These are phyloP conservation scores for Tokudaia tokunoshimensis DNA, from an alignment of 2,797 vertebrate genomes.

Conservation along the genomic window DNA sequence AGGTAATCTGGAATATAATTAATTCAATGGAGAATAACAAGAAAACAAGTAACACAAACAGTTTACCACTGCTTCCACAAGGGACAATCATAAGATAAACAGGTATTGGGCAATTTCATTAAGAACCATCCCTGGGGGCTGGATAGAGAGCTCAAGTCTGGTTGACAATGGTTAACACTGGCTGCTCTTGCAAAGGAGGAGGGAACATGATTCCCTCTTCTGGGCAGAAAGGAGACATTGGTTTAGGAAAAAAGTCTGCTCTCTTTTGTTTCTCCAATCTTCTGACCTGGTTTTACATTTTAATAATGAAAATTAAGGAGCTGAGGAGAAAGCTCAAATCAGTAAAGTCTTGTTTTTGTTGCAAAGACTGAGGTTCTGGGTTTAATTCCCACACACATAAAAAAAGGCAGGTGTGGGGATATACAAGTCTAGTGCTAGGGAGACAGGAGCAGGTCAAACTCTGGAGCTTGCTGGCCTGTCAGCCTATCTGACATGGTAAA, in stretches of 20 bases:
- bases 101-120: background rate
- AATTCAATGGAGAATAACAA: background rate
- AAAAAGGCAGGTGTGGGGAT: background rate
- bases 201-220: background rate
- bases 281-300: background rate
- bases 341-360: background rate
- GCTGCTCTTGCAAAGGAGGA: background rate
- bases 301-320: background rate
- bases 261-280: background rate
- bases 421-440: background rate
- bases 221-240: background rate
- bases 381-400: background rate
- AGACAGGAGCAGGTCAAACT: background rate
- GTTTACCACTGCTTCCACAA: background rate
- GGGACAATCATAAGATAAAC: background rate
- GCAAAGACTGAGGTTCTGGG: background rate
- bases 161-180: background rate
- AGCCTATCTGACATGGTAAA: background rate
- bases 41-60: background rate
- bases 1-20: constrained; percentile 7
- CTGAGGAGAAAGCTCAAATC: background rate
- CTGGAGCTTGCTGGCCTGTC: background rate
- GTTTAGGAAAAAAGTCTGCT: background rate
- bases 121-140: background rate
- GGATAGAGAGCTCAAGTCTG: background rate